Conservation (phyloP, 1,140 invertebrate species). For the Drosophila prosaltans region DNA sequence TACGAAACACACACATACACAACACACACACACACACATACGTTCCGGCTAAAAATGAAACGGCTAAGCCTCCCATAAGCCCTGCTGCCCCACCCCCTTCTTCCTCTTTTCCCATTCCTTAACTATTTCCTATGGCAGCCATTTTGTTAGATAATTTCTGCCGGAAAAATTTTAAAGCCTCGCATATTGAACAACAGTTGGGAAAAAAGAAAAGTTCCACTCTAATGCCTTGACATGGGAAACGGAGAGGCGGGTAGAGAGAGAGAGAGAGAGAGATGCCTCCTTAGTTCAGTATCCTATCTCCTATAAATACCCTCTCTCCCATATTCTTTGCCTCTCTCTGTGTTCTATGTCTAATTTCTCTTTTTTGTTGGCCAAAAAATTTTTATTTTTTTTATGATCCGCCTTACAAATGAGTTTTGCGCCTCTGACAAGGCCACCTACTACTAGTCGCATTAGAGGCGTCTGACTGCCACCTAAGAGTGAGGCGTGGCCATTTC, state of each 20-base stretch:
- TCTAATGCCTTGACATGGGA: not conserved
- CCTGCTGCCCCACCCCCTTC: slow-evolving; percentile 7
- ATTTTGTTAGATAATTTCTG: slow-evolving; percentile 74
- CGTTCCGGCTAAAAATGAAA: slow-evolving; percentile 64
- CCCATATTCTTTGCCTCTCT: not conserved
- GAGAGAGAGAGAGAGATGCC: not conserved
- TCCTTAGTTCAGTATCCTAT: too few relatives aligned
- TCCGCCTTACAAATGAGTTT: slow-evolving; percentile 77
- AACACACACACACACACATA: slow-evolving; percentile 30
- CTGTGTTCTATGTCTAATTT: slow-evolving; percentile 15
- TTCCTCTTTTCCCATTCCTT: not conserved
- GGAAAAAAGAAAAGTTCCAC: slow-evolving; percentile 17
- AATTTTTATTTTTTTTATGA: slow-evolving; percentile 55
- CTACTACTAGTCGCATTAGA: slow-evolving; percentile 43
- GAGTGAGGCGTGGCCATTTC: slow-evolving; percentile 26
- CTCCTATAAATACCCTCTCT: not conserved
- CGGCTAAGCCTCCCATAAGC: slow-evolving; percentile 62
- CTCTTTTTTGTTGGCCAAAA: slow-evolving; percentile 27
- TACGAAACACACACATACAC: slow-evolving; percentile 60
- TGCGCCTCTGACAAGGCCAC: slow-evolving; percentile 63
- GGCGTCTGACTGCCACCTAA: slow-evolving; percentile 5
- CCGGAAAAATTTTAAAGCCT: slow-evolving; percentile 42
- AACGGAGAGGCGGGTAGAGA: too few relatives aligned
- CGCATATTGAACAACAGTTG: slow-evolving; percentile 35
- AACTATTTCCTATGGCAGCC: slow-evolving; percentile 22